Evolutionary conservation across 2,797 vertebrate genomes (phyloP).

Genomic region (Rhyacichthys aspro): DNA sequence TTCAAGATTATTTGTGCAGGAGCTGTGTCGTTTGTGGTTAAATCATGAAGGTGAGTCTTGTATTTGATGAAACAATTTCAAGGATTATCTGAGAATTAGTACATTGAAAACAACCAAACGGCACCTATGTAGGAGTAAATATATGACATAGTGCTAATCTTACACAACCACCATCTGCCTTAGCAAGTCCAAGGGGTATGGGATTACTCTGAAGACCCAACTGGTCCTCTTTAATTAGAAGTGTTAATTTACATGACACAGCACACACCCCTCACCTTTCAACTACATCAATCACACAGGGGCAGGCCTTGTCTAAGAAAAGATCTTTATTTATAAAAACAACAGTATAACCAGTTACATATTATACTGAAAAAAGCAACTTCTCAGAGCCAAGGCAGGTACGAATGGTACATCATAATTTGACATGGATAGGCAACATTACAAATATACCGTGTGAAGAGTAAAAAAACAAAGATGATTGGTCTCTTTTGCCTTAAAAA

Average conservation of each 20-base stretch:
- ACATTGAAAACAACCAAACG: background rate
- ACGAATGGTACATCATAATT: slow-evolving; percentile 76
- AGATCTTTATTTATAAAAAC: slow-evolving; percentile 84
- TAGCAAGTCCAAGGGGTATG: slow-evolving; percentile 28
- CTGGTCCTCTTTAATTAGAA: slow-evolving; percentile 58
- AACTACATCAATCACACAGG: slow-evolving; percentile 36
- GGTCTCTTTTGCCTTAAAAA: slow-evolving; percentile 76
- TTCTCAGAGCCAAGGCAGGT: slow-evolving; percentile 83
- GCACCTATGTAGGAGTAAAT: slow-evolving; percentile 15
- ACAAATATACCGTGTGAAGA: slow-evolving; percentile 73
- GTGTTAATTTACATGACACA: slow-evolving; percentile 36
- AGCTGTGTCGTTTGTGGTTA: background rate
- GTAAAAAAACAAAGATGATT: slow-evolving; percentile 54
- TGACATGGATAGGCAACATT: slow-evolving; percentile 79
- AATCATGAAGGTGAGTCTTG: background rate
- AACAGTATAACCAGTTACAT: slow-evolving; percentile 84
- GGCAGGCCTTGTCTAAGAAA: slow-evolving; percentile 74
- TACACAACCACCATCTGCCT: slow-evolving; percentile 20
- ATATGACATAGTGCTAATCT: slow-evolving; percentile 33
- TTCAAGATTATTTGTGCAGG: background rate
- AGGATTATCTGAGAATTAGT: background rate
- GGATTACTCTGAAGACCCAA: slow-evolving; percentile 30
- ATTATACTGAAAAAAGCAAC: slow-evolving; percentile 80
- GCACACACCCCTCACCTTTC: slow-evolving; percentile 16
- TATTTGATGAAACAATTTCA: background rate